Base-by-base conservation (phyloP, 2,113 vertebrate genomes). In the Chlamydotis undulata region DNA sequence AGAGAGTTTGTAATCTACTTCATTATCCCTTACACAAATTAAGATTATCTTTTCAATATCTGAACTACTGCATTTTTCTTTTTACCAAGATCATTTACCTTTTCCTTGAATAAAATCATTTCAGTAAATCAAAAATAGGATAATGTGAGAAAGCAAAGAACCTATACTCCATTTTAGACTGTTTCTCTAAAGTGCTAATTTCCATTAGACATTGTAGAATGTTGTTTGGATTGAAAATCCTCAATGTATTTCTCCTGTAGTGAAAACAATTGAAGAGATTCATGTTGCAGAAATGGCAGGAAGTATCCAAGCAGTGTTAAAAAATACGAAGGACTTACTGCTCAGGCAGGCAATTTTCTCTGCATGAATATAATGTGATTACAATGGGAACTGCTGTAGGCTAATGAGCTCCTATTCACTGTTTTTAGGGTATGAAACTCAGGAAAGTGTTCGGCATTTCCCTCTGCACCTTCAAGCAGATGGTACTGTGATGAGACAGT, bases 341-440 rank as follows among this genome's bases (percentile, higher is more conserved):
- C 65, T 96, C 75, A 79, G 69, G 39, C 61, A 88, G 53, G 60
- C 83, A 94, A 83, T 96, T 94, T 94, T 96, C 95, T 95, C 96
- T 93, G 92, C 81, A 73, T 96, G 96, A 96, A 87, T 90, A 78
- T 92, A 86, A 94, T 93, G 83, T 91, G 91, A 93, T 97, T 97
- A 97, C 96, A 97, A 57, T 63, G 53, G 78, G 76, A 94, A 65
- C 71, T 96, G 97, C 95, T 96, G 93, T 71, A 91, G 76, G 88
- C 91, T 97, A 96, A 97, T 93, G 93, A 96, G 64, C 24, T 96
- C 26, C 76, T 83, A 87, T 74, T 95, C 82, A 56, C 43, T 53
- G 60, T 49, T 93, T 94, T 95, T 89, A 94, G 69, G 57, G 73
- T 52, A 93, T 75, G 61, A 88, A 94, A 77, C 45, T 91, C 52